Base-by-base conservation (phyloP, 2,113 vertebrate species). In the Stigmatopora nigra region DNA sequence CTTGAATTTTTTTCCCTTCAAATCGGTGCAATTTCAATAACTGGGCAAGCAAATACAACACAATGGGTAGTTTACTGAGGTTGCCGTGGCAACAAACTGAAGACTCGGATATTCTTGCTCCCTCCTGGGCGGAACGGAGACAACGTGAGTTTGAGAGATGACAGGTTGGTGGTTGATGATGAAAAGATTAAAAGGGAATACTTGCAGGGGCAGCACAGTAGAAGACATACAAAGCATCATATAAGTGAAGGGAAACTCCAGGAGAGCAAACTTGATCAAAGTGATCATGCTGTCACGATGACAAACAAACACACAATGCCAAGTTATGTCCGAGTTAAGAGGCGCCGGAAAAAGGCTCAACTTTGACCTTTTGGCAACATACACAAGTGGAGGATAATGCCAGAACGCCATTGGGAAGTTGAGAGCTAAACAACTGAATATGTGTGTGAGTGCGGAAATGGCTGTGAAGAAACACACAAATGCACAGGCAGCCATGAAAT, bases 321-420 rank as follows among this genome's bases (percentile, higher is more conserved):
- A 74, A 78, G 15, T 66, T 79, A 73, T 62, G 76, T 72, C 78
- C 1, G 53, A 13, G 5, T 25, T 7, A 78, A 69, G 78, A 81
- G 71, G 75, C 66, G 58, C 57, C 75, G 72, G 65, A 61, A 55
- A 64, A 46, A 68, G 75, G 73, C 64, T 76, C 71, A 82, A 77
- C 87, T 82, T 81, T 78, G 84, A 86, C 83, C 79, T 70, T 61
- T 82, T 87, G 83, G 82, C 82, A 78, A 69, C 64, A 69, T 63
- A 13, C n/a, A 20, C 10, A 7, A 59, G 63, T 35, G 67, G 60
- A 65, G 72, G 77, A 75, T 72, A 77, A 78, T 85, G 81, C 80
- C 82, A 85, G 75, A 80, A 86, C 81, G 79, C 79, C 84, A 82
- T 68, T 70, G 81, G 82, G 76, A 84, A 81, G 82, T 70, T 78